These are phyloP conservation scores for Agriopis aurantiaria DNA, from an alignment of 2,888 invertebrate species.

Conservation along the genomic window DNA sequence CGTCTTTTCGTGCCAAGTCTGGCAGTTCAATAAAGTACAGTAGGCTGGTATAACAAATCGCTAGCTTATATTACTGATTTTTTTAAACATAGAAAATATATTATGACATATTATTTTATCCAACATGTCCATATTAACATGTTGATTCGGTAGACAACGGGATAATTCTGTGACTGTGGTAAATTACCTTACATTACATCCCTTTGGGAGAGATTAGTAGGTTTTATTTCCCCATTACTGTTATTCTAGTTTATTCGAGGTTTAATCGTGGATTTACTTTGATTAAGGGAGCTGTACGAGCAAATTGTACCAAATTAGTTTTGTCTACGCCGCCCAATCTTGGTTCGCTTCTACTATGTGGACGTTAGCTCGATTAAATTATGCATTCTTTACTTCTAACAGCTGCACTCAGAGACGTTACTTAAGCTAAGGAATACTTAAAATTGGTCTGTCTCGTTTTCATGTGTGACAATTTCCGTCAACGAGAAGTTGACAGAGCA, in stretches of 20 bases:
- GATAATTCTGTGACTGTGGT: slow-evolving; percentile 42
- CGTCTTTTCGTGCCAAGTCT: too few species aligned
- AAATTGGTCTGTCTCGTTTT: too few species aligned
- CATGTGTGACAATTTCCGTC: too few species aligned
- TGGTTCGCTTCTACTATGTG: background rate
- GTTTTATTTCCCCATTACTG: slow-evolving; percentile 53
- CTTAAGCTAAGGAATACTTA: too few species aligned
- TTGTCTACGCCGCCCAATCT: slow-evolving; percentile 26
- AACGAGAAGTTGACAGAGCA: too few species aligned
- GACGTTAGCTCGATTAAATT: too few species aligned
- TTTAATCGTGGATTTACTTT: slow-evolving; percentile 44
- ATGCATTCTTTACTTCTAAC: background rate
- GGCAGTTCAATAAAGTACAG: too few species aligned
- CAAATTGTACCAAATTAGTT: slow-evolving; percentile 45
- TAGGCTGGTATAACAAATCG: too few species aligned
- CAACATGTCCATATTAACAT: slow-evolving; percentile 28
- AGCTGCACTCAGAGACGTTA: too few species aligned
- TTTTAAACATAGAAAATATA: too few species aligned
- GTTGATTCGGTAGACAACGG: slow-evolving; percentile 41
- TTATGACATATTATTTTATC: slow-evolving; percentile 1
- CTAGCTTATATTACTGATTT: too few species aligned
- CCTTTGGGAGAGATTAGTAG: slow-evolving; percentile 47
- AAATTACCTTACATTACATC: slow-evolving; percentile 44
- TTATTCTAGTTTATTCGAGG: slow-evolving; percentile 50
- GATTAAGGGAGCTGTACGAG: slow-evolving; percentile 46